Percentiles rank a stretch among this genome's conserved stretches.
These are phyloP conservation scores for Cheirogaleus medius DNA, from an alignment of 2,113 vertebrate genomes.

Conservation along the genomic window DNA sequence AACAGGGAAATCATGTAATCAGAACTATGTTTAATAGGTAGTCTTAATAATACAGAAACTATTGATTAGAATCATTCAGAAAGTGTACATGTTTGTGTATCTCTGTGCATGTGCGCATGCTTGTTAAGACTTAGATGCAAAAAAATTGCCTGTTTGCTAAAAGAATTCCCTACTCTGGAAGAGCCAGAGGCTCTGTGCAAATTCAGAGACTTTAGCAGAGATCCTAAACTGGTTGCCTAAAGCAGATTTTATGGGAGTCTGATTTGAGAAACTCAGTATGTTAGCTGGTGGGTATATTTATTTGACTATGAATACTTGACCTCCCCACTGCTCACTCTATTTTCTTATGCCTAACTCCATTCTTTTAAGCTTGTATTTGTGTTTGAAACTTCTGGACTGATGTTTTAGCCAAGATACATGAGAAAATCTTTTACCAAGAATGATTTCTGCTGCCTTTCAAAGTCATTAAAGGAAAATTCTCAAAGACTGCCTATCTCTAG, in stretches of 20 bases:
- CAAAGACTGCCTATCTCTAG: slow-evolving; percentile 47
- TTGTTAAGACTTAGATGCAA: background rate
- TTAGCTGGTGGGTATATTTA: background rate
- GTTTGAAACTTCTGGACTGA: background rate
- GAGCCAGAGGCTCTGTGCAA: background rate
- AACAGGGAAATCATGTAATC: background rate
- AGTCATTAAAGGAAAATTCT: slow-evolving; percentile 2
- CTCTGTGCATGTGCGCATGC: background rate
- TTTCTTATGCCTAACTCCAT: background rate
- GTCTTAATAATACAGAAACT: background rate
- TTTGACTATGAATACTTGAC: background rate
- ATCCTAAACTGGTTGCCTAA: background rate
- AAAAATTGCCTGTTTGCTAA: background rate
- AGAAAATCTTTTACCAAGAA: background rate
- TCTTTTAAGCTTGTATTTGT: slow-evolving; percentile 21
- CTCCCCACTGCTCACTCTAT: background rate
- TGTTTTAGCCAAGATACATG: background rate
- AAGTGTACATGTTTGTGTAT: background rate
- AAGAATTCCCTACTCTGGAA: slow-evolving; percentile 16
- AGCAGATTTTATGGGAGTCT: background rate
- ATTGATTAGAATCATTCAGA: background rate
- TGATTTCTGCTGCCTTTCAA: slow-evolving; percentile 34
- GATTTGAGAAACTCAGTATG: background rate
- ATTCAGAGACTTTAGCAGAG: background rate
- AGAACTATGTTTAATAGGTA: slow-evolving; percentile 3